Percentiles rank a stretch among this genome's conserved stretches.
Conservation (phyloP, 2,797 vertebrate species). For the Percopsis omiscomaycus region DNA sequence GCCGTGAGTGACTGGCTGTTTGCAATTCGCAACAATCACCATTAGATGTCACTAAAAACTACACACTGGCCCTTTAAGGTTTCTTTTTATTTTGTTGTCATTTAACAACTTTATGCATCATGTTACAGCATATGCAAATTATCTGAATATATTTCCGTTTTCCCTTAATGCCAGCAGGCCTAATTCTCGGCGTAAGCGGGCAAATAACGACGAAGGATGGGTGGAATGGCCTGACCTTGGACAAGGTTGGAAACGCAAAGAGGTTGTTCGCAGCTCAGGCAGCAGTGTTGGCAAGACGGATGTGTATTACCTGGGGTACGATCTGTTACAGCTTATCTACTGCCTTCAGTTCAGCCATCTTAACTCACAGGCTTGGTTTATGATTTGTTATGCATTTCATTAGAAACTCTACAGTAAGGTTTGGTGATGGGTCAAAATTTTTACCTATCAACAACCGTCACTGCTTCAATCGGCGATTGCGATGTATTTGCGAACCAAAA, state of each 20-base stretch:
- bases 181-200: slow-evolving; percentile 41
- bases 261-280: slow-evolving; percentile 84
- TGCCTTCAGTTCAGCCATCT: neutral
- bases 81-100: neutral
- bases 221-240: slow-evolving; percentile 81
- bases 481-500: too few species aligned
- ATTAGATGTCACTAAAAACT: too few species aligned
- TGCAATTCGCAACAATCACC: too few species aligned
- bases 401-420: too few species aligned
- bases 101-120: neutral
- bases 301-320: slow-evolving; percentile 85
- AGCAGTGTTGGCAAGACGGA: slow-evolving; percentile 85
- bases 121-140: neutral
- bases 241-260: slow-evolving; percentile 86
- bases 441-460: too few species aligned
- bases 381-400: neutral
- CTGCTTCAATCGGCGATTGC: too few species aligned
- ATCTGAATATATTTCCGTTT: neutral
- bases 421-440: too few species aligned
- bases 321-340: neutral
- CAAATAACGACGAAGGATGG: slow-evolving; percentile 80
- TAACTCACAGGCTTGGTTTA: neutral
- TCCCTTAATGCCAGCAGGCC: slow-evolving; percentile 27
- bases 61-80: too few species aligned
- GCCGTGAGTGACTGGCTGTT: too few species aligned